A percentile compares a stretch with the other conserved stretches of the same genome.
Evolutionary conservation across 2,888 invertebrate genomes (phyloP).

Genomic region (Athalia circularis): DNA sequence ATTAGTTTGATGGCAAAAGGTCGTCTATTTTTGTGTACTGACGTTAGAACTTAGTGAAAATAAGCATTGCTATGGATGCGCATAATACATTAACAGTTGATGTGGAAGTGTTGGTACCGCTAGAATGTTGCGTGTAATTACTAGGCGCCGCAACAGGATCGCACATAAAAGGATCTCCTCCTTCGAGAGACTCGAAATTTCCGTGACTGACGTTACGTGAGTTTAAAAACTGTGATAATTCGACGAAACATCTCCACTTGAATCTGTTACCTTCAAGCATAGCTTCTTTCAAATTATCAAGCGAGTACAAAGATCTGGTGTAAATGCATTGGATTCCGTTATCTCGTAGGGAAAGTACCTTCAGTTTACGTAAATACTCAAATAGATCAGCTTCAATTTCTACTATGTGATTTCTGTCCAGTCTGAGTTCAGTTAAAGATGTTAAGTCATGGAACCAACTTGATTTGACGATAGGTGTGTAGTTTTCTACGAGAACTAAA

Average conservation of each 20-base stretch:
- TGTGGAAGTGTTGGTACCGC: conserved; percentile 24
- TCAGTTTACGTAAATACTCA: conserved; percentile 53
- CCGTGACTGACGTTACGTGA: conserved; percentile 35
- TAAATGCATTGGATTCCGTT: conserved; percentile 63
- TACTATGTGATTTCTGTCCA: conserved; percentile 61
- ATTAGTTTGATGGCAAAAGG: conserved; percentile 40
- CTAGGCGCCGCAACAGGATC: neutral
- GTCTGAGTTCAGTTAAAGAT: conserved; percentile 57
- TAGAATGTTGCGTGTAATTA: neutral
- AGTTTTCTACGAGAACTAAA: conserved; percentile 61
- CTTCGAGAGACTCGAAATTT: neutral
- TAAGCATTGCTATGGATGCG: conserved; percentile 40
- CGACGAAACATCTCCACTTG: conserved; percentile 65
- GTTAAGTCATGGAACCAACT: conserved; percentile 56
- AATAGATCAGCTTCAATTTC: conserved; percentile 61
- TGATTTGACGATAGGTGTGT: conserved; percentile 53
- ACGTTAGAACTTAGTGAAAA: conserved; percentile 42
- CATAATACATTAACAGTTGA: conserved; percentile 33
- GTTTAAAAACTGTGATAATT: conserved; percentile 61
- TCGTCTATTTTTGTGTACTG: conserved; percentile 30
- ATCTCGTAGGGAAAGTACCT: conserved; percentile 62
- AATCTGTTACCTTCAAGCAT: conserved; percentile 59
- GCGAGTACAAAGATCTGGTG: conserved; percentile 59
- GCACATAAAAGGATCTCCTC: neutral
- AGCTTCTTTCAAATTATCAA: conserved; percentile 54